Evolutionary conservation across 2,797 vertebrate genomes (phyloP), one percentile per base, ranked within the genome.

Genomic region (Gymnoscopelus braueri): DNA sequence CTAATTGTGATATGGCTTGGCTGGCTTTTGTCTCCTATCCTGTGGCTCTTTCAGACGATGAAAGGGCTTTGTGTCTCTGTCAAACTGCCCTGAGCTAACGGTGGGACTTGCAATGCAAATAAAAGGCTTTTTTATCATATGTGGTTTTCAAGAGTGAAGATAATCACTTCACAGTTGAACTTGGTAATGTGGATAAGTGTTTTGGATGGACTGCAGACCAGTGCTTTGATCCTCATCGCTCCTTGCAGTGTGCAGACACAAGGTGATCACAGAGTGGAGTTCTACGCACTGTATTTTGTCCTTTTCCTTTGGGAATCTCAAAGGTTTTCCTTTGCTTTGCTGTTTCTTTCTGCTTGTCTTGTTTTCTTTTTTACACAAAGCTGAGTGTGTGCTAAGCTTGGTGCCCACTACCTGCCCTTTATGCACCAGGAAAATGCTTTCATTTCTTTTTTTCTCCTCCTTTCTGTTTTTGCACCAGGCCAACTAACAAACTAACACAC

Each of bases 51-150:
- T 93, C 91, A 88, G 84, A 80, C 83, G 62, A 81, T 88, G 91
- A 93, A 93, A 93, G 92, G 91, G 90, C 91, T 93, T 93, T 94
- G 93, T 93, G 91, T 94, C 92, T 93, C 91, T 89, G 85, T 85
- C 91, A 83, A 87, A 86, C 92, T 93, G 92, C 83, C 82, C 91
- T 90, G 90, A 86, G 89, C 90, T 90, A 89, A 82, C 79, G 78
- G 82, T 77, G 85, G 88, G 85, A 89, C 77, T 84, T 83, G 75
- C 77, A 73, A 77, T 82, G 69, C 78, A 89, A 88, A 84, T 62
- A 77, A 77, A 82, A 71, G 71, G 75, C 73, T 65, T 49, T 49
- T 47, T 69, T 59, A 62, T 35, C 63, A 67, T 82, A 73, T 63
- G 77, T 71, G 76, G 65, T 67, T 84, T 78, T 68, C 67, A 75